Evolutionary conservation across 2,797 vertebrate genomes (phyloP).

Genomic region (Alectoris magna): DNA sequence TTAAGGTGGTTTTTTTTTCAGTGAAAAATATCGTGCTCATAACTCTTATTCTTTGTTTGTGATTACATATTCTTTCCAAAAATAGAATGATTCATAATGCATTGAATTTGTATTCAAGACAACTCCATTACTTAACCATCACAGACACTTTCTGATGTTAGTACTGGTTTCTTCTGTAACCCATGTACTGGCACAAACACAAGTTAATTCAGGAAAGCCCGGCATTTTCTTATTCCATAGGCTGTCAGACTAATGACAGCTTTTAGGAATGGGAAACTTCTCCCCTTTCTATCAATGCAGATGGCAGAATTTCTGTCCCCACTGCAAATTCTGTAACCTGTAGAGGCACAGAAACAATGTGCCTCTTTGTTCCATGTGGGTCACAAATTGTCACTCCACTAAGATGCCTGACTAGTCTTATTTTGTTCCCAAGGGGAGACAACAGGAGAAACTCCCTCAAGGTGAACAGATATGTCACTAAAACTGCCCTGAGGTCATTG

Average conservation of each 20-base stretch:
- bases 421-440: background rate
- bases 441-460: background rate
- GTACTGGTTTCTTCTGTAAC: background rate
- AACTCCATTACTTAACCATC: background rate
- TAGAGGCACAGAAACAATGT: background rate
- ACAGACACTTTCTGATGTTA: background rate
- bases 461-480: background rate
- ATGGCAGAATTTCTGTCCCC: background rate
- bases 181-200: background rate
- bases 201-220: background rate
- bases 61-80: background rate
- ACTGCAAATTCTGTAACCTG: background rate
- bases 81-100: background rate
- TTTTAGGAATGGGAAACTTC: background rate
- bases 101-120: background rate
- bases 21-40: background rate
- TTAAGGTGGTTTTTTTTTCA: background rate
- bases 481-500: background rate
- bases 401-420: background rate
- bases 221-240: background rate
- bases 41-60: background rate
- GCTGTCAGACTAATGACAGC: background rate
- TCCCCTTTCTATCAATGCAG: background rate
- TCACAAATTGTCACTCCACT: background rate
- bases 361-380: background rate